These are phyloP conservation scores for Cyprinodon variegatus DNA, from an alignment of 2,113 vertebrate genomes.

Conservation along the genomic window DNA sequence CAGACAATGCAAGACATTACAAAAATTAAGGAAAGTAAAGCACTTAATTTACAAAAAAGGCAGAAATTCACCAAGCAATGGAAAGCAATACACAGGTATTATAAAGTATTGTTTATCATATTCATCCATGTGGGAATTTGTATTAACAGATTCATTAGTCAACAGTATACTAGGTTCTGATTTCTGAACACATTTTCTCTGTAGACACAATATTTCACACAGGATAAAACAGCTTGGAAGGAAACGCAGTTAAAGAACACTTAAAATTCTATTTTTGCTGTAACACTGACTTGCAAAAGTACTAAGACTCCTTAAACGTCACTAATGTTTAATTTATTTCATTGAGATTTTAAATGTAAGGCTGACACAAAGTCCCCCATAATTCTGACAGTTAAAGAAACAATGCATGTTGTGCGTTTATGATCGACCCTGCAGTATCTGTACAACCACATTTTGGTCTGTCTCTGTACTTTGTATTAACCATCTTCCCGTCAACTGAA, in stretches of 20 bases:
- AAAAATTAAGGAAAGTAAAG: slow-evolving; percentile 56
- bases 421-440: not conserved
- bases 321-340: not conserved
- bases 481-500: too few relatives aligned
- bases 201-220: slow-evolving; percentile 62
- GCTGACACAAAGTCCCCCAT: not conserved
- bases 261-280: slow-evolving; percentile 57
- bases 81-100: slow-evolving; percentile 60
- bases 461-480: not conserved
- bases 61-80: slow-evolving; percentile 52
- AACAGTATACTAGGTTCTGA: slow-evolving; percentile 62
- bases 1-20: slow-evolving; percentile 44
- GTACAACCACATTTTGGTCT: not conserved
- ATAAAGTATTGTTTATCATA: slow-evolving; percentile 44
- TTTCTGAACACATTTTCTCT: slow-evolving; percentile 58
- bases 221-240: slow-evolving; percentile 68
- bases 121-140: slow-evolving; percentile 29
- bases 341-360: not conserved
- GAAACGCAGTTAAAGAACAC: slow-evolving; percentile 66
- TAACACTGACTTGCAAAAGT: not conserved
- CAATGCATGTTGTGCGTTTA: not conserved
- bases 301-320: not conserved
- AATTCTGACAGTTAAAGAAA: not conserved
- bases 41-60: slow-evolving; percentile 66
- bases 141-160: slow-evolving; percentile 52